Base-by-base conservation (phyloP, 1,140 invertebrate species). In the Nasonia longicornis region DNA sequence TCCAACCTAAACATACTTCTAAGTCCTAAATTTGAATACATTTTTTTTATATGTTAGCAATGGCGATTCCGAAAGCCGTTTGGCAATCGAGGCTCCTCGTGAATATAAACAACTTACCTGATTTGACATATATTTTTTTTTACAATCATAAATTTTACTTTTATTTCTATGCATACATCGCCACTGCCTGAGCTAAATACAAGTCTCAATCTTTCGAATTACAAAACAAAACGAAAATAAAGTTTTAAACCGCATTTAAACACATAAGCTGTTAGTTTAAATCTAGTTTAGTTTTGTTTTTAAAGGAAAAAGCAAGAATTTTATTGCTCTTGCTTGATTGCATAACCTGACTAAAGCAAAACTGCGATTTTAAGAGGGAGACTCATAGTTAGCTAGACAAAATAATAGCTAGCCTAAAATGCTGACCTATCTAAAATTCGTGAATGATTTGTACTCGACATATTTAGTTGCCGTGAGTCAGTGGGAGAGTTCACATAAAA, bases 371-470 rank as follows among this genome's bases (percentile, higher is more conserved):
- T 48, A 58, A 75, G 67, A 82, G 79, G 70, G 85, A 88, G 87
- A 87, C 87, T 89, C 80, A 81, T 87, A 89, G 86, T 85, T 85
- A 87, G 87, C 82, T 85, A 84, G 85, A 87, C 64, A 29, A 76
- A 83, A 80, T 81, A 85, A 87, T 64, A 86, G 83, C 88, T 90
- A 89, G 80, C 90, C 90, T 90, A 90, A 86, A 86, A 88, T 90
- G 89, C 89, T 91, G 87, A 91, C 90, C 90, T 90, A 90, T 88
- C 89, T 90, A 90, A 87, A 85, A 80, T 86, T 86, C 74, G 82
- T 85, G 83, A 88, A 84, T 86, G 77, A 83, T 84, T 86, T 84
- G 83, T 88, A 89, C 88, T 89, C 86, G 86, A 86, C 78, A 87
- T 86, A 72, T 77, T 77, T 86, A 88, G 88, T 86, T 85, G 87